Conservation (phyloP, 2,888 invertebrate genomes). For the Sphinx pinastri region DNA sequence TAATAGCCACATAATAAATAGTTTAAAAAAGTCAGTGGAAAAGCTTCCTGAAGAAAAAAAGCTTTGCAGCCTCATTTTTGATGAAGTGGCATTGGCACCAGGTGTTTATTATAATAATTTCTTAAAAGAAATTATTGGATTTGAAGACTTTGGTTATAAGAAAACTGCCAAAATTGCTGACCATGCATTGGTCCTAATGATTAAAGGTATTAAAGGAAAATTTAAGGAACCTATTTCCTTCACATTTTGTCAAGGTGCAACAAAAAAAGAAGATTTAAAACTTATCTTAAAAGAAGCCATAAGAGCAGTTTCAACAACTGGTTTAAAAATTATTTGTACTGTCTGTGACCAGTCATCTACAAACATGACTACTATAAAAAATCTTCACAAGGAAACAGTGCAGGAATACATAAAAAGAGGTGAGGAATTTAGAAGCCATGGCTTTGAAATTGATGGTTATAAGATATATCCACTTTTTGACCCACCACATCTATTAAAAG, state of each 20-base stretch:
- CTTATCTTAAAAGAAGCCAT: background rate
- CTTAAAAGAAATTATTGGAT: background rate
- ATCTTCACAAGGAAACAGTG: background rate
- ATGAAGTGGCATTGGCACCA: slow-evolving; percentile 3
- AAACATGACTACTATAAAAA: background rate
- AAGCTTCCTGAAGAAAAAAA: slow-evolving; percentile 1
- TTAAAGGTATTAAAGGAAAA: background rate
- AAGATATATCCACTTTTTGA: background rate
- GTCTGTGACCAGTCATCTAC: background rate
- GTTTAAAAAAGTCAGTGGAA: background rate
- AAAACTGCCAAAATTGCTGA: background rate
- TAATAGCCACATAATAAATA: background rate
- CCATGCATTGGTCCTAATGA: slow-evolving; percentile 1
- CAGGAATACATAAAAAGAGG: background rate
- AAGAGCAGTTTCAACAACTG: background rate
- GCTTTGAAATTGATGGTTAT: background rate
- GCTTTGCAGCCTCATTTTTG: slow-evolving; percentile 9
- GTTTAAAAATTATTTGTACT: background rate
- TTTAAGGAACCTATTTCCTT: background rate
- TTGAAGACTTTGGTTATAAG: background rate
- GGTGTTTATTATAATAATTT: background rate
- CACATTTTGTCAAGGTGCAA: background rate
- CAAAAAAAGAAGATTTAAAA: background rate
- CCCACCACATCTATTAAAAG: slow-evolving; percentile 2
- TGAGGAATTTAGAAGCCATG: background rate